phyloP scores from a whole-genome alignment of 2,113 vertebrate genomes.

The Zootoca vivipara region DNA sequence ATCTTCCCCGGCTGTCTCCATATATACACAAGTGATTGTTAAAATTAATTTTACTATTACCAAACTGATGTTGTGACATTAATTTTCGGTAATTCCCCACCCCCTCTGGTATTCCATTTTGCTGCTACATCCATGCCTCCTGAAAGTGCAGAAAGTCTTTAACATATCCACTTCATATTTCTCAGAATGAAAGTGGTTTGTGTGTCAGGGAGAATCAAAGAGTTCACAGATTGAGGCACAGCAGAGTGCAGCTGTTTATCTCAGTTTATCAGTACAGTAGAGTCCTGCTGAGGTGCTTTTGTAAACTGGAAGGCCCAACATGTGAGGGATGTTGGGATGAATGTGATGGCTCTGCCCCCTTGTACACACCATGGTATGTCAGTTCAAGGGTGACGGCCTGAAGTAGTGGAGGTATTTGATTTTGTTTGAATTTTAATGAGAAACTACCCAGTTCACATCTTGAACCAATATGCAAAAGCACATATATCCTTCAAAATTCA shows the following conservation, averaged over 20 bases:
- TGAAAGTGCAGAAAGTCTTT: slow-evolving; percentile 52
- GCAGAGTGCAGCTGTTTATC: background rate
- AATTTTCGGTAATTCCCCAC: slow-evolving; percentile 57
- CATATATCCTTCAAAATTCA: too few species aligned
- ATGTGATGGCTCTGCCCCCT: too few species aligned
- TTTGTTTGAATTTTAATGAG: too few species aligned
- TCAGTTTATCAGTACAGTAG: background rate
- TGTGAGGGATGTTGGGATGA: too few species aligned
- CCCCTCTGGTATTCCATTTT: slow-evolving; percentile 37
- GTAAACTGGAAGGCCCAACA: too few species aligned
- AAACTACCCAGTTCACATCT: too few species aligned
- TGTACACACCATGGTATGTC: too few species aligned
- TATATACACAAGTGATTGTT: slow-evolving; percentile 30
- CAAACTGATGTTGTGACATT: slow-evolving; percentile 56
- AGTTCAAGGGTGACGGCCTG: too few species aligned
- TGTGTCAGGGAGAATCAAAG: slow-evolving; percentile 1
- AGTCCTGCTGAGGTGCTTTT: too few species aligned
- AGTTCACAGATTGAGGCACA: background rate
- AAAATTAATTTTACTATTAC: slow-evolving; percentile 41
- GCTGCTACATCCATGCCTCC: slow-evolving; percentile 45
- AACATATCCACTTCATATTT: slow-evolving; percentile 34
- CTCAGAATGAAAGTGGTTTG: slow-evolving; percentile 3
- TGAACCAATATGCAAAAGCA: too few species aligned
- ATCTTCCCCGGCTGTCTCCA: slow-evolving; percentile 42
- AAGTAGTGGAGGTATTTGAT: too few species aligned